Base-by-base conservation (phyloP, 2,888 invertebrate genomes). In the Netelia fuscicornis region DNA sequence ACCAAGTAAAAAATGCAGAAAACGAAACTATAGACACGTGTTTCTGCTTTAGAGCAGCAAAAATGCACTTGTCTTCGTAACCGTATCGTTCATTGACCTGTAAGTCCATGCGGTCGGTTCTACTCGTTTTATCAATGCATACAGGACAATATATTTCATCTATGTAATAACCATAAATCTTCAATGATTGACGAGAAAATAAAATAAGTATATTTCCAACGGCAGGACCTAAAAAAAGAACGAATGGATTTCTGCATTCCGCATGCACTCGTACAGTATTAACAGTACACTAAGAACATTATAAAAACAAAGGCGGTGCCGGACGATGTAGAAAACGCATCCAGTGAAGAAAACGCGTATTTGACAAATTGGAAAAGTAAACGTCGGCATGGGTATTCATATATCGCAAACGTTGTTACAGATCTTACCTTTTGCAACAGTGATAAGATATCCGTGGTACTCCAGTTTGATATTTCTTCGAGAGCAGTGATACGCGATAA, bases 401-500 rank as follows among this genome's bases (percentile, higher is more conserved):
- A 30, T 13, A 68, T 25, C 1, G 11, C 17, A 54, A 68, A 25
- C 56, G 44, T 8, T 48, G 37, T 44, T 2, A 42, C 52, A 70
- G 77, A 85, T 89, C 92, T 92, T 88, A 94, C 94, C 90, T 93
- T 93, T 86, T 86, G 90, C 54, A 94, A 88, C 42, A 93, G 83
- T 20, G 82, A 85, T 62, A 92, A 81, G 64, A 94, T 92, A 30
- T 92, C 90, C 44, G 87, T 85, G 48, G 88, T 92, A 83, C 84
- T 89, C 93, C 93, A 94, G 75, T 86, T 90, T 44, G 92, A 91
- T 81, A 94, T 92, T 71, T 90, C 86, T 67, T 92, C 91, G 77
- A 93, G 88, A 80, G 92, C 92, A 44, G 89, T 89, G 83, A 76
- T 84, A 44, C 90, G 90, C 86, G 92, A 89, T 86, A 88, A 86